Percentiles rank a stretch among this genome's conserved stretches.
These are phyloP conservation scores for Saguinus midas DNA, from an alignment of 2,113 vertebrate species.

Conservation along the genomic window DNA sequence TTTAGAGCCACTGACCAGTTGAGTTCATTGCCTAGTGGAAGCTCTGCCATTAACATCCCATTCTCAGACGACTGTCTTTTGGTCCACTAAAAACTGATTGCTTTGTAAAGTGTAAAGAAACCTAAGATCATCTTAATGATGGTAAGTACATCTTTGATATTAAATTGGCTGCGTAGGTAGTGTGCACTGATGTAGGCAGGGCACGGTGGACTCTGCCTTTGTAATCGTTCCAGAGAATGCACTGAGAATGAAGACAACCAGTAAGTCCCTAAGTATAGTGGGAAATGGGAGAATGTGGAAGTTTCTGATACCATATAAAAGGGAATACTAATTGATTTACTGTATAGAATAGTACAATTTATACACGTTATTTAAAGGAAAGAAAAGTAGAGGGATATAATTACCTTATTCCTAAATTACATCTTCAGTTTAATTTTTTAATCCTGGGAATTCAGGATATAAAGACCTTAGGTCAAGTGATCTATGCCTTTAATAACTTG, in stretches of 20 bases:
- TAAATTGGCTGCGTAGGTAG: neutral
- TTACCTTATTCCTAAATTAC: neutral
- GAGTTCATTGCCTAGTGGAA: neutral
- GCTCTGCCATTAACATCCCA: neutral
- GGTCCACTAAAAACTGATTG: neutral
- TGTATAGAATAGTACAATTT: neutral
- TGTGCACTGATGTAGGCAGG: accelerated
- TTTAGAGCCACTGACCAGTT: neutral
- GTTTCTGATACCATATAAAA: neutral
- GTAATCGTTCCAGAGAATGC: accelerated
- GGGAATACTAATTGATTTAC: neutral
- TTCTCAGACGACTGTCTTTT: neutral
- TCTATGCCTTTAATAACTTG: neutral
- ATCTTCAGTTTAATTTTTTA: neutral
- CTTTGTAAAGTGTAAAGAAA: neutral
- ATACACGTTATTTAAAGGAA: neutral
- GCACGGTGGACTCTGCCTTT: neutral
- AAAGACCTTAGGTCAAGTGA: neutral
- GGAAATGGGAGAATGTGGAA: neutral
- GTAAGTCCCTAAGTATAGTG: accelerated
- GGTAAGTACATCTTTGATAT: accelerated
- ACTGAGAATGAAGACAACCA: no score
- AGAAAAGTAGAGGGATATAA: neutral
- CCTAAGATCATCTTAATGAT: neutral
- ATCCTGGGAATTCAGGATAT: neutral